Base-by-base conservation (phyloP, 2,888 invertebrate species). In the Protonemura montana region DNA sequence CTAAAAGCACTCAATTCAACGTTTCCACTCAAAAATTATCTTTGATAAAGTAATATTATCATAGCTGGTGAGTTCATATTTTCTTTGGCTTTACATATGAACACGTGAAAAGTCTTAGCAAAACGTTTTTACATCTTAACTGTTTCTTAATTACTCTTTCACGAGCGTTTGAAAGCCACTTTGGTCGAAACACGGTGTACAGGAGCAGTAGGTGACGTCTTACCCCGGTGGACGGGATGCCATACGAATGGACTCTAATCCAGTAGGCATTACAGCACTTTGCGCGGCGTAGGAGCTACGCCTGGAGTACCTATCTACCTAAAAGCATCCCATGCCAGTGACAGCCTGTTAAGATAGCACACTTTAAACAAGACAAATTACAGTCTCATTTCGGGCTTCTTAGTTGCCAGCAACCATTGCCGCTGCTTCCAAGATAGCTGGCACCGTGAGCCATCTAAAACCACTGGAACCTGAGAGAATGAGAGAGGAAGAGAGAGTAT, bases 201-300 rank as follows among this genome's bases (percentile, higher is more conserved):
- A 13, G 21, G 13, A 59, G 59, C 59, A 59, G 59, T 10, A 59
- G 59, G 13, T 59, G 59, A 59, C 59, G 16, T 59, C 21, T 59
- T 59, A 59, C 59, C 59, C 21, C 59, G 59, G n/a, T n/a, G n/a
- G n/a, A n/a, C n/a, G n/a, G n/a, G 2, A 21, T 16, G 13, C 21
- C 16, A 10, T 21, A 21, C 59, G 59, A 21, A 59, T 59, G 59
- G 59, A 59, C 59, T 59, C 59, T 59, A 59, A 35, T 59, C 59
- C 59, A 59, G 59, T 59, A 35, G 59, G 59, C 21, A 81, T n/a
- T 81, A 81, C 29, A 81, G 81, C 81, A 81, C 81, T 81, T 81
- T 30, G 29, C n/a, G 29, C 81, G 2, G 80, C 27, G 80, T 26
- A 28, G 30, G 81, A 81, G 35, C 35, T 6, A 3, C 10, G 35